Evolutionary conservation across 2,113 vertebrate species (phyloP).

Genomic region (Monarcha castaneiventris): DNA sequence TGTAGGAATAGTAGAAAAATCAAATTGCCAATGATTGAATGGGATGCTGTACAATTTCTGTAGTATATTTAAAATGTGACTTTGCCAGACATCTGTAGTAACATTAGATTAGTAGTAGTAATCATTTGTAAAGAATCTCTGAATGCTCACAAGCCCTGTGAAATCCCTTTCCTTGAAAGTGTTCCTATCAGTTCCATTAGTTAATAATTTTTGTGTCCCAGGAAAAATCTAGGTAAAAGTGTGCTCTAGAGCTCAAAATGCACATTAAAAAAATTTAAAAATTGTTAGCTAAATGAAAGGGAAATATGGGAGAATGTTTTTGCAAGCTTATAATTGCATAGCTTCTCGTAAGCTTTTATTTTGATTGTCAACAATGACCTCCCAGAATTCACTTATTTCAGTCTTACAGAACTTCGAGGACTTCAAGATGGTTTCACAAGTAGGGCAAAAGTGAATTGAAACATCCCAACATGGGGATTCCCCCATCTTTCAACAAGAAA

Average conservation of each 20-base stretch:
- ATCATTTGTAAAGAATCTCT: neutral
- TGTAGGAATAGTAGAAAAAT: neutral
- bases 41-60: neutral
- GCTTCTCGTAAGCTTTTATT: neutral
- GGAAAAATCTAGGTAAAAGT: neutral
- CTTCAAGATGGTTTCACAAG: neutral
- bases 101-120: too few relatives aligned
- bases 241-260: neutral
- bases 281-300: neutral
- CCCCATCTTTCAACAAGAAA: neutral
- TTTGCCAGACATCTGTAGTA: neutral
- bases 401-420: neutral
- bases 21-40: neutral
- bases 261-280: neutral
- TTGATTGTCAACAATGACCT: neutral
- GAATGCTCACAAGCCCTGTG: neutral
- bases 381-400: neutral
- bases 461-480: neutral
- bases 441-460: neutral
- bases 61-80: neutral
- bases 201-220: neutral
- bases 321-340: neutral
- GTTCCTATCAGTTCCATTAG: neutral
- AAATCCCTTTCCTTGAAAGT: neutral
- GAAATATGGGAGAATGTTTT: neutral